Base-by-base conservation (phyloP, 2,113 vertebrate species). In the Oceanites oceanicus region DNA sequence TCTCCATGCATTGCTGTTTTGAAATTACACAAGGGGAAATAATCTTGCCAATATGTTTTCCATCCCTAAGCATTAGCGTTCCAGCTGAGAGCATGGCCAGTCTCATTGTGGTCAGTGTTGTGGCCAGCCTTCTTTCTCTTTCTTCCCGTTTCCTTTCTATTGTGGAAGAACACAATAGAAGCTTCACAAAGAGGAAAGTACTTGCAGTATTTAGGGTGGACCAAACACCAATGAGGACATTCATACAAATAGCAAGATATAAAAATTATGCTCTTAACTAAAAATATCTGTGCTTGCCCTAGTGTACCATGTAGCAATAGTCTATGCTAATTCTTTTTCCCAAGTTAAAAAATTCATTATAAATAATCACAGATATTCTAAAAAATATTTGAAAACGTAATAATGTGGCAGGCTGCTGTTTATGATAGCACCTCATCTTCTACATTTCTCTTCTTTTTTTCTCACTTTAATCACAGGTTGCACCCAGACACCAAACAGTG, bases 151-250 rank as follows among this genome's bases (percentile, higher is more conserved):
- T 97, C 91, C 95, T 96, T 84, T 96, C 89, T 82, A 94, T 95
- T 96, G 95, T 97, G 61, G 83, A 91, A 81, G 50, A 89, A 79
- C 27, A 97, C 91, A 97, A 95, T 95, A 82, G 91, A 61, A 76
- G 26, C n/a, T 90, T 70, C 80, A 90, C 36, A 61, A 79, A 92
- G 58, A 91, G 91, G 92, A 95, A 95, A 94, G 72, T 87, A 65
- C 62, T 95, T 75, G 65, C 45, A 94, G 65, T 73, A 86, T 76
- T 95, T 73, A 92, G 91, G 87, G 89, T 92, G 95, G 92, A 49
- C 89, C 62, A 85, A 97, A 87, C 73, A 92, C 84, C 18, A 78
- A 92, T 87, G 66, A 78, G 22, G 40, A 75, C 86, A 85, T 78
- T 89, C 36, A 87, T 55, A 76, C 45, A 91, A 94, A 87, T 9